phyloP scores from a whole-genome alignment of 2,888 invertebrate genomes.

The Cheilosia vernalis region DNA sequence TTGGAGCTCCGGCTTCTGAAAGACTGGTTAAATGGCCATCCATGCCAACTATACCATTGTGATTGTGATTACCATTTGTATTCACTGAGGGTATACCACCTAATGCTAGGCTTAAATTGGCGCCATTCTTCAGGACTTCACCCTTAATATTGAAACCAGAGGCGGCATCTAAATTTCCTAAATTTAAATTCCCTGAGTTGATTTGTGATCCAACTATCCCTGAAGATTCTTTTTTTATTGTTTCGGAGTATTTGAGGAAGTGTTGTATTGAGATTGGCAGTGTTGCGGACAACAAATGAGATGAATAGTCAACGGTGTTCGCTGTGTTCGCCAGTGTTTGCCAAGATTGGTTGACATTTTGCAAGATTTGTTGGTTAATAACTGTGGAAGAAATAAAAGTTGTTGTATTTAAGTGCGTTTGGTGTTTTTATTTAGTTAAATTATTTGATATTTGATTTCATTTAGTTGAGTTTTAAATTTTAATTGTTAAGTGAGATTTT shows the following conservation, averaged over 20 bases:
- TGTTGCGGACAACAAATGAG: constrained; percentile 83
- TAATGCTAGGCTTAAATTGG: constrained; percentile 82
- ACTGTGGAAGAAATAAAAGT: constrained; percentile 76
- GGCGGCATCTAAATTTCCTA: constrained; percentile 79
- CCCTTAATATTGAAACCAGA: constrained; percentile 81
- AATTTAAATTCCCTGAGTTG: constrained; percentile 82
- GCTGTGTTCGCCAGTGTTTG: constrained; percentile 83
- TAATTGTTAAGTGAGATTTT: no score
- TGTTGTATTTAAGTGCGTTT: no score
- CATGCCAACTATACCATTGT: constrained; percentile 81
- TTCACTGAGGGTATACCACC: constrained; percentile 80
- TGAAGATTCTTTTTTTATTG: constrained; percentile 84
- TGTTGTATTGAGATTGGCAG: constrained; percentile 84
- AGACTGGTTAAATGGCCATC: constrained; percentile 81
- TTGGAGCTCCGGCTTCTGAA: constrained; percentile 81
- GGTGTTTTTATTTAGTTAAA: no score
- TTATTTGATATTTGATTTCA: no score
- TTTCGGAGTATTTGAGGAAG: constrained; percentile 84
- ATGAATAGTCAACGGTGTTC: constrained; percentile 83
- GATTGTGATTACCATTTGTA: constrained; percentile 79
- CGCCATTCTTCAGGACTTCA: constrained; percentile 83
- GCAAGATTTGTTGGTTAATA: constrained; percentile 83
- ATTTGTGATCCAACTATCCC: constrained; percentile 81
- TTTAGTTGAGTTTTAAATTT: no score
- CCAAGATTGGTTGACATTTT: constrained; percentile 84